phyloP scores from a whole-genome alignment of 1,140 invertebrate genomes.

The Bursaphelenchus mucronatus region DNA sequence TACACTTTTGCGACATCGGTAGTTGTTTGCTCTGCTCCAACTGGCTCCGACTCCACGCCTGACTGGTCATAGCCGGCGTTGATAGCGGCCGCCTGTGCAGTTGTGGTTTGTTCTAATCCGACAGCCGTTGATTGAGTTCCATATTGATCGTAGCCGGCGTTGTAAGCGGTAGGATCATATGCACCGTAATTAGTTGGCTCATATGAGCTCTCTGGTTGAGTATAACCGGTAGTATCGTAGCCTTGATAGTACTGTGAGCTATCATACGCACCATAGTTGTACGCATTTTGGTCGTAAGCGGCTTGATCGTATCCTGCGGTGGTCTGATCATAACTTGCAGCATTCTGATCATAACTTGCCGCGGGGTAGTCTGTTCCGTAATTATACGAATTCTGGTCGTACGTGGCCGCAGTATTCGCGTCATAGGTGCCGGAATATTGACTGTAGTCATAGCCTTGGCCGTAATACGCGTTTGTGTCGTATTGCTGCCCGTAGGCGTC shows the following conservation, averaged over 20 bases:
- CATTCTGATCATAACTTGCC: slow-evolving; percentile 9
- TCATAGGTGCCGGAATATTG: not conserved
- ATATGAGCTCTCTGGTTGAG: not conserved
- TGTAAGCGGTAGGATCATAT: slow-evolving; percentile 16
- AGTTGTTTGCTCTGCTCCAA: no score
- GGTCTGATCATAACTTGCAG: not conserved
- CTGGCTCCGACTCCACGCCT: no score
- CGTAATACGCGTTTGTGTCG: slow-evolving; percentile 18
- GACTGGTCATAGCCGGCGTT: no score
- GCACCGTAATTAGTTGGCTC: not conserved
- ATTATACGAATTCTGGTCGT: no score
- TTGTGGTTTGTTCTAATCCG: not conserved
- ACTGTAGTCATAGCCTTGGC: slow-evolving; percentile 29
- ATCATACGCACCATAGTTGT: slow-evolving; percentile 9
- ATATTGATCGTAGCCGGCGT: slow-evolving; percentile 21
- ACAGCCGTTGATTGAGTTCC: slow-evolving; percentile 6
- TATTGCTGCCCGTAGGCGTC: slow-evolving; percentile 23
- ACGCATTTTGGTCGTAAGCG: slow-evolving; percentile 6
- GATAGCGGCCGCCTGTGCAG: no score
- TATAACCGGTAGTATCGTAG: slow-evolving; percentile 12
- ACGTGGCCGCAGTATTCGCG: not conserved
- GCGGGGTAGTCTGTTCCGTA: slow-evolving; percentile 13
- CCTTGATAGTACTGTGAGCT: slow-evolving; percentile 11
- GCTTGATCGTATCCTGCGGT: not conserved
- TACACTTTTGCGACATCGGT: not conserved